Percentiles rank a stretch among this genome's conserved stretches.
Conservation (phyloP, 2,113 vertebrate genomes). For the Rhynchomys soricoides region DNA sequence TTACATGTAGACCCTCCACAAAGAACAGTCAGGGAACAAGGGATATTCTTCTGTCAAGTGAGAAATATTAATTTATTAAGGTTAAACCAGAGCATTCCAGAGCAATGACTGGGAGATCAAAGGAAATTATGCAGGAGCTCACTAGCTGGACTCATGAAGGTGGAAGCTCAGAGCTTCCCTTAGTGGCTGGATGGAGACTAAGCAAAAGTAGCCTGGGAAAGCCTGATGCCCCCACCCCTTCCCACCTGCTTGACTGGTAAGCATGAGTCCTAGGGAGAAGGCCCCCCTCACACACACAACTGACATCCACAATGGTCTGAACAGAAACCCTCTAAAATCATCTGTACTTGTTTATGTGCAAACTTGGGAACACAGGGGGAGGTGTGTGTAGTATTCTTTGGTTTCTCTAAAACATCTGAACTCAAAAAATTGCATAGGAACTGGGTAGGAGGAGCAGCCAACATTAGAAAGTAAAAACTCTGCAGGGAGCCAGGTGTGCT, state of each 20-base stretch:
- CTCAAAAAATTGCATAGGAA: neutral
- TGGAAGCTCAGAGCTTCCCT: neutral
- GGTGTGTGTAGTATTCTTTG: neutral
- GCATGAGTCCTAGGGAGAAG: neutral
- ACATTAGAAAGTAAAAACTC: conserved; percentile 24
- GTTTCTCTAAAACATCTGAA: conserved; percentile 50
- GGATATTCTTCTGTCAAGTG: neutral
- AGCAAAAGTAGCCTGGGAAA: neutral
- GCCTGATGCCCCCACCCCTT: neutral
- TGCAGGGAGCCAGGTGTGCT: neutral
- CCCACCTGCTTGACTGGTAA: neutral
- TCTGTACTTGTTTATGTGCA: neutral
- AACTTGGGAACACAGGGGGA: neutral
- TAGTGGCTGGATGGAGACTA: neutral
- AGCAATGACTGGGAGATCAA: neutral
- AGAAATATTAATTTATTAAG: conserved; percentile 35
- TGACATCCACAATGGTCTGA: neutral
- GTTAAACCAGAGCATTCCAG: neutral
- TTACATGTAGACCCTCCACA: neutral
- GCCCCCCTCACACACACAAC: neutral
- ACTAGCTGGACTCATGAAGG: neutral
- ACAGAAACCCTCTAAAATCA: neutral
- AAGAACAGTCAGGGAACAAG: conserved; percentile 5
- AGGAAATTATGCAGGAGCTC: neutral
- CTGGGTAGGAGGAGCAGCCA: neutral